phyloP scores from a whole-genome alignment of 1,140 invertebrate species.

The Atopsyche davidsoni region DNA sequence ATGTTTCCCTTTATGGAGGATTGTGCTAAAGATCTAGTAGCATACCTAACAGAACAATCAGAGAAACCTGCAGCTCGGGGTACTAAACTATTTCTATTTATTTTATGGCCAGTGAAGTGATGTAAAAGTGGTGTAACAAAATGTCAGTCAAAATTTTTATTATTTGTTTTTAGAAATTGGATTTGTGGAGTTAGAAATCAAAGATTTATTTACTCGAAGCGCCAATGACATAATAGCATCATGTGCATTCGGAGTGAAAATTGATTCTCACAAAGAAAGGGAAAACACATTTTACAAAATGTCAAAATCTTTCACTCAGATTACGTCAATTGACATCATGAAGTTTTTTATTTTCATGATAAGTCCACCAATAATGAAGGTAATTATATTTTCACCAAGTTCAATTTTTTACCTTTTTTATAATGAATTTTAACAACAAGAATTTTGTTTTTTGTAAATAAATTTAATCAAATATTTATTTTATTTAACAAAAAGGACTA shows the following conservation, averaged over 20 bases:
- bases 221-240: slow-evolving; percentile 36
- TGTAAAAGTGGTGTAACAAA: too few relatives aligned
- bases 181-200: slow-evolving; percentile 38
- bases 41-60: too few relatives aligned
- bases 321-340: not conserved
- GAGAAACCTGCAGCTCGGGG: too few relatives aligned
- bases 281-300: slow-evolving; percentile 11
- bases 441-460: not conserved
- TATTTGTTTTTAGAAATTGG: slow-evolving; percentile 9
- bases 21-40: slow-evolving; percentile 30
- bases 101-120: too few relatives aligned
- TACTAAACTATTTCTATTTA: too few relatives aligned
- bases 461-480: not conserved
- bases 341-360: not conserved
- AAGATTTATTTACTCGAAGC: slow-evolving; percentile 42
- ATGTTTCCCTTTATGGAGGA: slow-evolving; percentile 46
- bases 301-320: not conserved
- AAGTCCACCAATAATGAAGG: not conserved
- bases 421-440: too few relatives aligned
- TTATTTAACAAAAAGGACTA: slow-evolving; percentile 1
- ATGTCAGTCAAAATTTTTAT: too few relatives aligned
- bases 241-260: slow-evolving; percentile 34
- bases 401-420: too few relatives aligned
- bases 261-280: slow-evolving; percentile 32
- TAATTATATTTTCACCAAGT: too few relatives aligned